Evolutionary conservation across 30 jellyfish, hydroid and myxozoan genomes (phyloP).

Genomic region (Nemopilema nomurai): DNA sequence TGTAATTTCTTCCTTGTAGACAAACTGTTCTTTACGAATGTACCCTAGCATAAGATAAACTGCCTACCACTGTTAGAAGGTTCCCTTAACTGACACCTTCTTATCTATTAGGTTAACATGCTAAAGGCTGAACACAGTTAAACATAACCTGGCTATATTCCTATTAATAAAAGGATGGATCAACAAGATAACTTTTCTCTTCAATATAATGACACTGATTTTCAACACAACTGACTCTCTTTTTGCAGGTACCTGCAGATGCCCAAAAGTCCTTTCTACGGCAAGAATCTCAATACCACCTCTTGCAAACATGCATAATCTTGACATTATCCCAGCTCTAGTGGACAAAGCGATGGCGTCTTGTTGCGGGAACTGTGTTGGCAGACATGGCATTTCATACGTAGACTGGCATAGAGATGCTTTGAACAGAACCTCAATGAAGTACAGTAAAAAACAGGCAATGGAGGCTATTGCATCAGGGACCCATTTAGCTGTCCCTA

Average conservation of each 20-base stretch:
- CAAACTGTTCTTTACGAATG: too few species aligned
- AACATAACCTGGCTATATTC: too few species aligned
- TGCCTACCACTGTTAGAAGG: too few species aligned
- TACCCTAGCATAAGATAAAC: too few species aligned
- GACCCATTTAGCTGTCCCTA: constrained; percentile 37
- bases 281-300: constrained; percentile 27
- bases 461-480: constrained; percentile 31
- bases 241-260: constrained; percentile 29
- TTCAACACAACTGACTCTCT: neutral
- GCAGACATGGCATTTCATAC: constrained; percentile 37
- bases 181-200: neutral
- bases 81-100: too few species aligned
- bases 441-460: constrained; percentile 1
- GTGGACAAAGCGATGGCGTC: constrained; percentile 14
- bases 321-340: constrained; percentile 4
- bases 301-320: neutral
- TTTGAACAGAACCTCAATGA: constrained; percentile 4
- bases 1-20: too few species aligned
- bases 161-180: neutral
- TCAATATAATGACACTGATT: neutral
- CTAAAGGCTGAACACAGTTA: too few species aligned
- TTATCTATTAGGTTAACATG: too few species aligned
- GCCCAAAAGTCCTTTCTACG: constrained; percentile 14
- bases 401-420: constrained; percentile 40
- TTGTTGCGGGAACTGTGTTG: constrained; percentile 61